Conservation (phyloP, 2,113 vertebrate genomes). For the Thomomys bottae region DNA sequence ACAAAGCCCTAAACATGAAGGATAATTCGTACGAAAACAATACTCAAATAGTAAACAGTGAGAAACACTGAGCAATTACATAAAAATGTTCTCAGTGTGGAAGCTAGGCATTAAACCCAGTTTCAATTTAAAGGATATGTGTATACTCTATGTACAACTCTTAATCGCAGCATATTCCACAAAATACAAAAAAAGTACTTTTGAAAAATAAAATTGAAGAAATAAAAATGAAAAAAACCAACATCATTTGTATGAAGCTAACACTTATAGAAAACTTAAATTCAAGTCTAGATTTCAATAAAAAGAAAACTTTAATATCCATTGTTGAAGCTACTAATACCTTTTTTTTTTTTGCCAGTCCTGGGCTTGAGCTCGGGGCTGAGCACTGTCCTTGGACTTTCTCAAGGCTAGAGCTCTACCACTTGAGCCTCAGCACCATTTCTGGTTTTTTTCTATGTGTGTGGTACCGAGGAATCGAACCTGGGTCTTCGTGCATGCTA, state of each 20-base stretch:
- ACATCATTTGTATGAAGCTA: not conserved
- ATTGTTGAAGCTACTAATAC: not conserved
- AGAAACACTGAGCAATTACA: not conserved
- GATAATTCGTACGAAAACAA: not conserved
- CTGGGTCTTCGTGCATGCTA: too few relatives aligned
- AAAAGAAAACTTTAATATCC: not conserved
- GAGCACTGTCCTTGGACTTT: too few relatives aligned
- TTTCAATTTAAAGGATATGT: not conserved
- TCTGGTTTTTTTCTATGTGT: too few relatives aligned
- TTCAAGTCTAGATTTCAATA: not conserved
- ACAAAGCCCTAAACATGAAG: not conserved
- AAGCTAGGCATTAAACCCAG: not conserved
- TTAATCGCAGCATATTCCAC: not conserved
- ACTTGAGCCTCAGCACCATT: too few relatives aligned
- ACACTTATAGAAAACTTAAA: not conserved
- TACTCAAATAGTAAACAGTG: not conserved
- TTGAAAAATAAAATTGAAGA: slow-evolving; percentile 14
- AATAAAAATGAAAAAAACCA: slow-evolving; percentile 26
- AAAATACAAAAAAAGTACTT: slow-evolving; percentile 14
- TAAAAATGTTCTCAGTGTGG: not conserved
- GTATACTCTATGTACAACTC: not conserved
- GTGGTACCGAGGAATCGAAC: too few relatives aligned
- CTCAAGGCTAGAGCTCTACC: too few relatives aligned
- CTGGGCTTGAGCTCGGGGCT: not conserved
- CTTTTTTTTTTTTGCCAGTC: not conserved